Percentiles rank a stretch among this genome's conserved stretches.
Evolutionary conservation across 2,888 invertebrate genomes (phyloP).

Genomic region (Petrophora chlorosata): DNA sequence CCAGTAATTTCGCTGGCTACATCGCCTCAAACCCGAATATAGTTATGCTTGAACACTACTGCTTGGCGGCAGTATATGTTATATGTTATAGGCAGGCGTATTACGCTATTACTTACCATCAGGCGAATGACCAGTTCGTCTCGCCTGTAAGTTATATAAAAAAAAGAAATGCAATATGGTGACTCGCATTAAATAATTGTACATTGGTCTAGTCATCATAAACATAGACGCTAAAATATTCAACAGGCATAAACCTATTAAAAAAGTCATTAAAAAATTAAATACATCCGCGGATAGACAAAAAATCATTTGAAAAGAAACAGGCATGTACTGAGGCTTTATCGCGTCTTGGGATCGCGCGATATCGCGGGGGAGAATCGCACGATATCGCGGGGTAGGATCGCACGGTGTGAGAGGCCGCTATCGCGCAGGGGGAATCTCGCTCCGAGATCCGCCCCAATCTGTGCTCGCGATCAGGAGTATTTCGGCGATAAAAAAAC

Average conservation of each 20-base stretch:
- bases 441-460: conserved; percentile 34
- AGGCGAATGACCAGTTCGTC: too few relatives aligned
- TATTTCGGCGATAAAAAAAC: conserved; percentile 64
- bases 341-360: conserved; percentile 57
- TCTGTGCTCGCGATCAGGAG: conserved; percentile 55
- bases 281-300: conserved; percentile 59
- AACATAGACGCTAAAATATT: conserved; percentile 35
- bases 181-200: neutral
- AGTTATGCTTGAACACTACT: too few relatives aligned
- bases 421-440: conserved; percentile 40
- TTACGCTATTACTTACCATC: too few relatives aligned
- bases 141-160: too few relatives aligned
- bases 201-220: conserved; percentile 1
- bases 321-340: conserved; percentile 56
- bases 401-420: conserved; percentile 41
- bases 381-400: conserved; percentile 55
- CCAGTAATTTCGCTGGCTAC: too few relatives aligned
- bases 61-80: too few relatives aligned
- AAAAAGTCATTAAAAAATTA: conserved; percentile 68
- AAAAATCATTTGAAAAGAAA: conserved; percentile 71
- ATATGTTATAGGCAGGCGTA: too few relatives aligned
- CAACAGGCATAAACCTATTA: conserved; percentile 55
- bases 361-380: conserved; percentile 58
- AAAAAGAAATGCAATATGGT: too few relatives aligned
- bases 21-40: too few relatives aligned